phyloP scores from a whole-genome alignment of 2,888 invertebrate genomes.

The Tethea ocularis region DNA sequence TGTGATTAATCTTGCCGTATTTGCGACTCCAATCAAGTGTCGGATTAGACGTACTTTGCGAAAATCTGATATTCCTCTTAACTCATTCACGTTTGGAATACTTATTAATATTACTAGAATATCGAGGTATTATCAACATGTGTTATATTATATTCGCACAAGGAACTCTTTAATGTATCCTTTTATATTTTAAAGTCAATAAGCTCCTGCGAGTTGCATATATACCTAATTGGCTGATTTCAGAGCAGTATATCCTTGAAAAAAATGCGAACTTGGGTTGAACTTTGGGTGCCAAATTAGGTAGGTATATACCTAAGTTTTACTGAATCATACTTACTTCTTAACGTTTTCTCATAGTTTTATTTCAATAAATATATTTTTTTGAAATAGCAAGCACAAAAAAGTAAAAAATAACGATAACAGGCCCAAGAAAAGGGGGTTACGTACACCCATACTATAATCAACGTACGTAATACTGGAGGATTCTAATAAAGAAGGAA shows the following conservation, averaged over 20 bases:
- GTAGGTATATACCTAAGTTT: no score
- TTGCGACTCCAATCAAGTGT: constrained; percentile 53
- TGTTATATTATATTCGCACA: no score
- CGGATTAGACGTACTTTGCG: constrained; percentile 56
- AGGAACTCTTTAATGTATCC: no score
- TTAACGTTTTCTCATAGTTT: background rate
- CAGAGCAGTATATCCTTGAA: no score
- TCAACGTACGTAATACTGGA: background rate
- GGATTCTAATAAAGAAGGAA: background rate
- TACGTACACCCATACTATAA: background rate
- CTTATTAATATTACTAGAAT: background rate
- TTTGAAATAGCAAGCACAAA: background rate
- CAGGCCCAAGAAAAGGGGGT: background rate
- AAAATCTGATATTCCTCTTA: constrained; percentile 48
- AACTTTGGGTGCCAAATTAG: no score
- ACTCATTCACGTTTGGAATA: constrained; percentile 35
- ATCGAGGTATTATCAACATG: no score
- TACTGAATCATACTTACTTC: no score
- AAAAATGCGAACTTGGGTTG: no score
- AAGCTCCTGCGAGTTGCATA: no score
- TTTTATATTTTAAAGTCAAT: no score
- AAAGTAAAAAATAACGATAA: background rate
- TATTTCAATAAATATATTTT: background rate
- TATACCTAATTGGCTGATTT: no score
- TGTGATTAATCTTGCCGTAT: constrained; percentile 69